A percentile compares a stretch with the other conserved stretches of the same genome.
phyloP scores from a whole-genome alignment of 2,797 vertebrate species.

The Eulemur coronatus region DNA sequence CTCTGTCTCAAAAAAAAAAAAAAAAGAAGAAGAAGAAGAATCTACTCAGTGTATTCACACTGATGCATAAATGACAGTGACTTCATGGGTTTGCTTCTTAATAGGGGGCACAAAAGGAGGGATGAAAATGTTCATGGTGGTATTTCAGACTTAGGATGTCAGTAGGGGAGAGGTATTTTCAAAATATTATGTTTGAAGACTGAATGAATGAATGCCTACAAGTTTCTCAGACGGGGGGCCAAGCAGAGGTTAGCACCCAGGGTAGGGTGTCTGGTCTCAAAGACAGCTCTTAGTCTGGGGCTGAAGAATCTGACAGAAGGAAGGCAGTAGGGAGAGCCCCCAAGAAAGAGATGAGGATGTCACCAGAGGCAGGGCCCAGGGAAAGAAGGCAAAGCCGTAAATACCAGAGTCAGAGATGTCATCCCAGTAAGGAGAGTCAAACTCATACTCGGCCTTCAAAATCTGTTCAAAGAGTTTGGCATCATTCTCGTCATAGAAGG shows the following conservation, averaged over 20 bases:
- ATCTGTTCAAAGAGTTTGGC: conserved; percentile 99
- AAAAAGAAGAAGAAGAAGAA: not conserved
- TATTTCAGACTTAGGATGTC: not conserved
- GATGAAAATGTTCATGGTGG: not conserved
- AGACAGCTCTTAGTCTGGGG: not conserved
- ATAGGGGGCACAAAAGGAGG: not conserved
- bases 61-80: not conserved
- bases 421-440: conserved; percentile 99
- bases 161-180: not conserved
- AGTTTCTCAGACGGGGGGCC: not conserved
- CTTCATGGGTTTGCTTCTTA: not conserved
- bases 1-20: too few relatives aligned
- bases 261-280: not conserved
- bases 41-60: not conserved
- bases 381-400: not conserved
- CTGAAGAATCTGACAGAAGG: not conserved
- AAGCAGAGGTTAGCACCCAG: not conserved
- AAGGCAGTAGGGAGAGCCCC: not conserved
- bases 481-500: conserved; percentile 98
- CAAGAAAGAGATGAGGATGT: not conserved
- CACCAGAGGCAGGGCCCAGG: not conserved
- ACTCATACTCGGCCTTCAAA: conserved; percentile 96
- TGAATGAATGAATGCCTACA: not conserved
- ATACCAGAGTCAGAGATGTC: conserved; percentile 98
- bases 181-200: conserved; percentile 35